A percentile compares a stretch with the other conserved stretches of the same genome.
These are phyloP conservation scores for Cottoperca gobio DNA, from an alignment of 2,797 vertebrate species.

Conservation along the genomic window DNA sequence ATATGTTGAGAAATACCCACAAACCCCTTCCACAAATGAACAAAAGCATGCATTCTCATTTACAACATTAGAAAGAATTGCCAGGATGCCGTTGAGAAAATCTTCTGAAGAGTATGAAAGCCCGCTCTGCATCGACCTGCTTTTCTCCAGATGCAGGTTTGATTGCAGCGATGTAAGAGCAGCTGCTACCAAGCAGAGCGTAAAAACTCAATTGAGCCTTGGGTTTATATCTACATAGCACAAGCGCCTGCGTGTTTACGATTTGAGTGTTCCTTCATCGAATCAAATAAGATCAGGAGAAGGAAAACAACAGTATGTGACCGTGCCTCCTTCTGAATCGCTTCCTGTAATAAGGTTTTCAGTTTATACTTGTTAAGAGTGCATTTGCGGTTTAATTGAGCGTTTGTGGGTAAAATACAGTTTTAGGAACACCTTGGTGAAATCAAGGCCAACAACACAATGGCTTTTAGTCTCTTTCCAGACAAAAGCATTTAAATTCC, in stretches of 20 bases:
- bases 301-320: conserved; percentile 34
- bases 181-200: conserved; percentile 56
- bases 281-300: conserved; percentile 41
- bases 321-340: conserved; percentile 32
- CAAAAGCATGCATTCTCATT: conserved; percentile 3
- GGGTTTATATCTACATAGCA: conserved; percentile 40
- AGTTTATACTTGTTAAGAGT: conserved; percentile 5
- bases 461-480: background rate
- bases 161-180: conserved; percentile 52
- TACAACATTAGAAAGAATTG: background rate
- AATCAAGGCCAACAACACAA: conserved; percentile 13
- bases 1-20: background rate
- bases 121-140: conserved; percentile 30
- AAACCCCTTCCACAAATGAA: background rate
- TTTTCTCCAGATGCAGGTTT: conserved; percentile 52
- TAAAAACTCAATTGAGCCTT: conserved; percentile 52
- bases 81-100: background rate
- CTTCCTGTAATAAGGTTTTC: conserved; percentile 33
- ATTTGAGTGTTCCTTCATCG: conserved; percentile 21
- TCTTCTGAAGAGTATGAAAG: background rate
- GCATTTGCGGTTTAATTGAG: conserved; percentile 40
- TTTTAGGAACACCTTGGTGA: conserved; percentile 34
- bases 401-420: conserved; percentile 10
- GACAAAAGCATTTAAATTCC: conserved; percentile 9
- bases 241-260: conserved; percentile 21